phyloP scores from a whole-genome alignment of 2,888 invertebrate genomes.

The Melikaiella ostensackeni region DNA sequence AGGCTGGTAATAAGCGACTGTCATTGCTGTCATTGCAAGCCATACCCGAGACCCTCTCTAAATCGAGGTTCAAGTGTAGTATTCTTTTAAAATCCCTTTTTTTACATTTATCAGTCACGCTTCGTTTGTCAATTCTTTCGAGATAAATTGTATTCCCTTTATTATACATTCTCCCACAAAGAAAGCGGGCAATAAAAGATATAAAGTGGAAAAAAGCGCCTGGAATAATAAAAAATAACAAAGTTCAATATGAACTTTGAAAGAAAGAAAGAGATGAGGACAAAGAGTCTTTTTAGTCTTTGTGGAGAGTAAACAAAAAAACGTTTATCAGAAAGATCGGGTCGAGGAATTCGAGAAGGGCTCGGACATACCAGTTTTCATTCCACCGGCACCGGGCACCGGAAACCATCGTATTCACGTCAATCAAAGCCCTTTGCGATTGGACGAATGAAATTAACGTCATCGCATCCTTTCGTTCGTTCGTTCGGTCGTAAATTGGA shows the following conservation, averaged over 20 bases:
- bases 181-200: background rate
- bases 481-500: slow-evolving; percentile 36
- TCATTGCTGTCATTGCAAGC: too few relatives aligned
- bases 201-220: background rate
- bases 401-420: slow-evolving; percentile 35
- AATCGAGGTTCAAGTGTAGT: too few relatives aligned
- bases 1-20: too few relatives aligned
- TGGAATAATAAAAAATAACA: slow-evolving; percentile 10
- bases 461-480: slow-evolving; percentile 33
- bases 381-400: slow-evolving; percentile 16
- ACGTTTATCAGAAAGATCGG: background rate
- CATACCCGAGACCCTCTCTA: too few relatives aligned
- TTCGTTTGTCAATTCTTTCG: background rate
- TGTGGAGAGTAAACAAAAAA: slow-evolving; percentile 22
- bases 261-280: background rate
- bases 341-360: slow-evolving; percentile 24
- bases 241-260: slow-evolving; percentile 21
- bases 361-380: slow-evolving; percentile 2
- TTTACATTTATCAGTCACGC: background rate
- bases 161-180: background rate
- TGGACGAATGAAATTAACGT: slow-evolving; percentile 37
- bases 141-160: too few relatives aligned
- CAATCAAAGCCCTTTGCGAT: slow-evolving; percentile 37
- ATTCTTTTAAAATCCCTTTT: background rate
- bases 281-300: slow-evolving; percentile 18